Percentiles rank a stretch among this genome's conserved stretches.
Conservation (phyloP, 2,113 vertebrate genomes). For the Tragelaphus strepsiceros region DNA sequence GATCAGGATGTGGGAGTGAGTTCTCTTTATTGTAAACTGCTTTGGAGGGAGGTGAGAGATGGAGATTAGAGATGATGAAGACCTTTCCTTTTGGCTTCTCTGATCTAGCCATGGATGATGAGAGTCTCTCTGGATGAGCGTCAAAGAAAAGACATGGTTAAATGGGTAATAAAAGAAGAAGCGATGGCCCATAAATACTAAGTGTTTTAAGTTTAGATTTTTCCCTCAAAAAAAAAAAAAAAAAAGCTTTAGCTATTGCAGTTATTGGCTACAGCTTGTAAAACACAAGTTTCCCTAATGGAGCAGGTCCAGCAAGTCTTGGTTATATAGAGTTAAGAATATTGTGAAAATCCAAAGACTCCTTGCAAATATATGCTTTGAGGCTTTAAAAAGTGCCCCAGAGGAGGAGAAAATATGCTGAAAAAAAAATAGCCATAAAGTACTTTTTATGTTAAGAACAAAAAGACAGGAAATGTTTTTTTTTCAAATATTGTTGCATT, state of each 20-base stretch:
- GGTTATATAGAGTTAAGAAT: conserved; percentile 67
- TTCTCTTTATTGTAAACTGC: conserved; percentile 62
- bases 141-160: conserved; percentile 78
- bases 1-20: conserved; percentile 72
- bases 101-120: conserved; percentile 68
- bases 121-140: conserved; percentile 70
- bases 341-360: conserved; percentile 68
- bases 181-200: conserved; percentile 77
- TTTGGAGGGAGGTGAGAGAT: conserved; percentile 67
- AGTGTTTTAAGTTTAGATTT: conserved; percentile 81
- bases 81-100: conserved; percentile 54
- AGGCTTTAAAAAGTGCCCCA: conserved; percentile 76
- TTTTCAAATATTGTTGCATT: conserved; percentile 59
- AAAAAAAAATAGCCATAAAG: conserved; percentile 76
- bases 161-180: conserved; percentile 79
- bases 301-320: conserved; percentile 57
- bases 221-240: conserved; percentile 35
- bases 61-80: conserved; percentile 51
- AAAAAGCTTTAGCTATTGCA: conserved; percentile 66
- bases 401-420: conserved; percentile 66
- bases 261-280: conserved; percentile 76
- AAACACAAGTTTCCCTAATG: conserved; percentile 74
- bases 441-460: conserved; percentile 78
- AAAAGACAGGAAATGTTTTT: conserved; percentile 79
- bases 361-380: conserved; percentile 66